Conservation (phyloP, 2,113 vertebrate species). For the Calcarius ornatus region DNA sequence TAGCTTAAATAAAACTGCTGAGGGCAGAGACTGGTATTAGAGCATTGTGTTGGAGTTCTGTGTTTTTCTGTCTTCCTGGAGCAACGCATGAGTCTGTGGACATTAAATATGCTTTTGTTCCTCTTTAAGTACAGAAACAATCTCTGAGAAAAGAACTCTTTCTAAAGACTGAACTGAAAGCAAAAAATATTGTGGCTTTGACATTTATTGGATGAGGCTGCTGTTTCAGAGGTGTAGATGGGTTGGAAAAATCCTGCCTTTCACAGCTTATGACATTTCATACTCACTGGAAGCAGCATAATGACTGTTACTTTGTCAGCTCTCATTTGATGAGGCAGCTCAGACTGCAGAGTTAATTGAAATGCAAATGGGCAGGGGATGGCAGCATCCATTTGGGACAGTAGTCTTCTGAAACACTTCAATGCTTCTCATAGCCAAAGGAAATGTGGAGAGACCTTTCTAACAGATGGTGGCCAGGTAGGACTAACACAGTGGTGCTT, state of each 20-base stretch:
- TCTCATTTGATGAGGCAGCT: constrained; percentile 2
- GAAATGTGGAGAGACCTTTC: neutral
- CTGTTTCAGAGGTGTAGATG: neutral
- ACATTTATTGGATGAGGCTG: neutral
- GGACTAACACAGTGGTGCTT: neutral
- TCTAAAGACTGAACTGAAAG: constrained; percentile 42
- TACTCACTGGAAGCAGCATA: neutral
- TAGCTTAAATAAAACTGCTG: constrained; percentile 58
- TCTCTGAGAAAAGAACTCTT: constrained; percentile 33
- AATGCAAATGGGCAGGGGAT: neutral
- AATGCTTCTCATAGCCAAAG: neutral
- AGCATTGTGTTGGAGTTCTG: neutral
- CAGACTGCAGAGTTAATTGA: constrained; percentile 6
- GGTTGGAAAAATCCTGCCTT: constrained; percentile 4
- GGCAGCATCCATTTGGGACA: neutral
- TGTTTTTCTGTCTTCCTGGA: neutral
- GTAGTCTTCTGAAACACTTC: neutral
- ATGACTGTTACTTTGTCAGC: constrained; percentile 17
- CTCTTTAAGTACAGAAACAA: neutral
- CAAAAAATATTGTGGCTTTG: neutral
- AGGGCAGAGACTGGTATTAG: constrained; percentile 46
- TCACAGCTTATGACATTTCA: neutral
- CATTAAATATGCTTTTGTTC: constrained; percentile 1
- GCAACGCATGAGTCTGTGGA: neutral
- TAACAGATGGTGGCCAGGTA: neutral